phyloP scores from a whole-genome alignment of 2,888 invertebrate species.

The Leucozona laternaria region DNA sequence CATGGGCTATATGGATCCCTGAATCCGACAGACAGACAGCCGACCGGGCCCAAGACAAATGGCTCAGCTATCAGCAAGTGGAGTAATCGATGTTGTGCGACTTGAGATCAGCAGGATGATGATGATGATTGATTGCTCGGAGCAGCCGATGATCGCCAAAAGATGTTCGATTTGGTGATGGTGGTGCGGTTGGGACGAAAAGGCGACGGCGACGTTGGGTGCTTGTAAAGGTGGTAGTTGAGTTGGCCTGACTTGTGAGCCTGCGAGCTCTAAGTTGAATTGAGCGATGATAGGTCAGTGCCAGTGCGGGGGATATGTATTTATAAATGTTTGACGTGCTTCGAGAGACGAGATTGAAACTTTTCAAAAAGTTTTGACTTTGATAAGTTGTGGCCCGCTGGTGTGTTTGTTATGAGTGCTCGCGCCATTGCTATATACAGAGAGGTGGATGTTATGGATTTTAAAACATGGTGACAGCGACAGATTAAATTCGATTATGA shows the following conservation, averaged over 20 bases:
- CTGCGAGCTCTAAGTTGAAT: constrained; percentile 28
- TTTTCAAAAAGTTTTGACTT: constrained; percentile 69
- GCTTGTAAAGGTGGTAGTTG: constrained; percentile 69
- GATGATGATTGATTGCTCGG: constrained; percentile 79
- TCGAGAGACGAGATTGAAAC: constrained; percentile 55
- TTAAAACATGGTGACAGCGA: constrained; percentile 75
- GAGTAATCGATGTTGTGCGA: constrained; percentile 79
- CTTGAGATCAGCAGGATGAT: constrained; percentile 76
- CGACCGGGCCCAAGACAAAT: constrained; percentile 76
- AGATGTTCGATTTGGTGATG: constrained; percentile 72
- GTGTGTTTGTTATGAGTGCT: constrained; percentile 57
- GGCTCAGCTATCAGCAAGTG: constrained; percentile 78
- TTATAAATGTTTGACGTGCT: constrained; percentile 33
- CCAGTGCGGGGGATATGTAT: constrained; percentile 64
- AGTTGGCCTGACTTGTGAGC: constrained; percentile 64
- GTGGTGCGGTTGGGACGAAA: constrained; percentile 26
- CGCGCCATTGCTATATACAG: constrained; percentile 31
- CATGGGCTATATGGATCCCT: constrained; percentile 68
- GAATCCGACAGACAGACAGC: constrained; percentile 65
- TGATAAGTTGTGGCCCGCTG: constrained; percentile 75
- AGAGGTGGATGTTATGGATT: constrained; percentile 74
- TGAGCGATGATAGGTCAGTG: constrained; percentile 72
- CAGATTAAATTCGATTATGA: constrained; percentile 75
- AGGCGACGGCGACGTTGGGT: constrained; percentile 18
- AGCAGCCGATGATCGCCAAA: constrained; percentile 72